phyloP scores from a whole-genome alignment of 2,113 vertebrate species.

The Dipodomys stephensi region DNA sequence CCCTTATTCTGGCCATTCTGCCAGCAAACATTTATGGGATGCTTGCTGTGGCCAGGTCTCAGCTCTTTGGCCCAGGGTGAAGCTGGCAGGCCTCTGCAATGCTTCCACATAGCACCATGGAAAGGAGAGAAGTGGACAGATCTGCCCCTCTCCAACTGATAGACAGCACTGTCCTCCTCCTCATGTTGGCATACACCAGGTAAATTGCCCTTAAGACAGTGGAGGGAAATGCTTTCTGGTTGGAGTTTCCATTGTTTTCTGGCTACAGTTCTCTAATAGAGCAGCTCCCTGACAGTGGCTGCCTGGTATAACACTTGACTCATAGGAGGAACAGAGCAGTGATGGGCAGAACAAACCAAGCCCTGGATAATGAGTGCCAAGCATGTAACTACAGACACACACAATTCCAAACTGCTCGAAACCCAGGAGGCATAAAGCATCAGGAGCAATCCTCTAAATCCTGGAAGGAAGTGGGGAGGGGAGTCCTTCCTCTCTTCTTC shows the following conservation, averaged over 20 bases:
- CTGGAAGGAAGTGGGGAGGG: slow-evolving; percentile 3
- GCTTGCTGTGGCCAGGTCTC: background rate
- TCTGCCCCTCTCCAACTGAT: too few species aligned
- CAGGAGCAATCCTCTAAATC: background rate
- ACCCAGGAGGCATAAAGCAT: background rate
- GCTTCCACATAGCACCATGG: background rate
- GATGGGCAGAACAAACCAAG: background rate
- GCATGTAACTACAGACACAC: background rate
- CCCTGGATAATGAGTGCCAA: background rate
- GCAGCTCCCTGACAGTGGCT: background rate
- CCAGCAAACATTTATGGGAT: background rate
- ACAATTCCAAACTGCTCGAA: slow-evolving; percentile 29
- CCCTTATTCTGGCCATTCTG: background rate
- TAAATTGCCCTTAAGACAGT: background rate
- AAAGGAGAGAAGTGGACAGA: background rate
- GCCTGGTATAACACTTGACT: background rate
- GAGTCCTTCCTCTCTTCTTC: slow-evolving; percentile 13
- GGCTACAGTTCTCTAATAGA: background rate
- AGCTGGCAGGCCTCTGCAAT: background rate
- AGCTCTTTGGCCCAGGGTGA: background rate
- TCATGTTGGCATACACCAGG: background rate
- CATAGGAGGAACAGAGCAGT: background rate
- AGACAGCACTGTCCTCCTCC: background rate
- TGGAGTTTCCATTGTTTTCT: slow-evolving; percentile 18
- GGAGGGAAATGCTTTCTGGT: background rate